Base-by-base conservation (phyloP, 2,888 invertebrate species). In the Nemoura dubitans region DNA sequence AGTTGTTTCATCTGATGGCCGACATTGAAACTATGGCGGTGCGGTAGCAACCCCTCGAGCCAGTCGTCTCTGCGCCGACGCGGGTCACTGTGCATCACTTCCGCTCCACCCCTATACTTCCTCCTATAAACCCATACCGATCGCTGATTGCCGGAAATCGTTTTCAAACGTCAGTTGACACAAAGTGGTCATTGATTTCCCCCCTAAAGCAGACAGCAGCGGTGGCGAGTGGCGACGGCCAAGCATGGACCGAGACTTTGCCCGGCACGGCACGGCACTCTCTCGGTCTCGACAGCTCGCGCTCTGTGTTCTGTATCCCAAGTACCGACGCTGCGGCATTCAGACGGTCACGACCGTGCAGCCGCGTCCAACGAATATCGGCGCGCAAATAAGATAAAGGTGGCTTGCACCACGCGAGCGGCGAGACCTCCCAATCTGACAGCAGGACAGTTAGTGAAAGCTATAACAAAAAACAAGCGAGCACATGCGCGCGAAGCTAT, bases 151-250 rank as follows among this genome's bases (percentile, higher is more conserved):
- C 29, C 28, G 81, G 81, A 81, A 81, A 81, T 30, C 3, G 81
- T 81, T 29, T 81, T 30, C 28, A 27, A 81, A 30, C 5, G 14
- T 30, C n/a, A 81, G 7, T 27, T 29, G 7, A 29, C n/a, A 81
- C 81, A 81, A 81, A 81, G 81, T 81, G 81, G 81, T 81, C 81
- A 81, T 81, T 81, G 81, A 81, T 81, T 81, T 81, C 81, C 81
- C 81, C 81, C 81, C 81, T 5, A 81, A 81, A 81, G n/a, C 81
- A 30, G 81, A 10, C 36, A 36, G 36, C 27, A 14, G 2, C 21
- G 59, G 16, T 7, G 16, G 16, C 59, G 14, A 59, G 5, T 36
- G 5, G 36, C 36, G 3, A 36, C 36, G 3, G 36, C 36, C 36
- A 36, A 6, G 36, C 36, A n/a, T n/a, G n/a, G n/a, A n/a, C n/a